Conservation (phyloP, 1,140 invertebrate genomes). For the Hetaerina americana region DNA sequence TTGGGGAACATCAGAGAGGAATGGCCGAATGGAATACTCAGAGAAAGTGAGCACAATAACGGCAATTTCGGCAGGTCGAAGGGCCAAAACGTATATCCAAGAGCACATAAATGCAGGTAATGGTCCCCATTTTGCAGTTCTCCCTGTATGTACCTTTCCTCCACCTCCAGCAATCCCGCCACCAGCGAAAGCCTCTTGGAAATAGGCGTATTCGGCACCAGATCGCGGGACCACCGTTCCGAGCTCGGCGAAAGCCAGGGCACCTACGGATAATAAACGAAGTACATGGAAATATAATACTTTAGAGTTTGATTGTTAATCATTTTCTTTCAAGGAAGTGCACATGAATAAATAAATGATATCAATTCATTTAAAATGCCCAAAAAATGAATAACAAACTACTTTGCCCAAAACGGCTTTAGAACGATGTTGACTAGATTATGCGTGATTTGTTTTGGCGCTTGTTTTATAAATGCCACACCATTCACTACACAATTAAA, state of each 20-base stretch:
- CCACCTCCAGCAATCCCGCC: not conserved
- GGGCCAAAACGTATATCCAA: constrained; percentile 64
- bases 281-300: not conserved
- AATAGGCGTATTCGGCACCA: constrained; percentile 72
- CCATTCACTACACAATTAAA: not conserved
- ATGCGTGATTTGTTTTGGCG: not conserved
- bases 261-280: constrained; percentile 38
- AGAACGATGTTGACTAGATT: not conserved
- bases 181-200: constrained; percentile 48
- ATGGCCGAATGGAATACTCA: constrained; percentile 61
- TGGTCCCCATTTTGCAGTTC: constrained; percentile 46
- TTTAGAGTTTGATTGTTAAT: not conserved
- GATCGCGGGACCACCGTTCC: constrained; percentile 68
- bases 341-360: not conserved
- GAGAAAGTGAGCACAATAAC: constrained; percentile 71
- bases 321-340: not conserved
- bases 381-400: not conserved
- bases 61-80: constrained; percentile 63
- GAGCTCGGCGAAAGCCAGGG: constrained; percentile 67
- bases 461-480: not conserved
- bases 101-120: constrained; percentile 65
- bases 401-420: not conserved
- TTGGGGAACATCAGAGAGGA: constrained; percentile 22
- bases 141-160: constrained; percentile 34
- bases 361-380: not conserved